A percentile compares a stretch with the other conserved stretches of the same genome.
Evolutionary conservation across 2,888 invertebrate species (phyloP).

Genomic region (Trissonchulus sp.): DNA sequence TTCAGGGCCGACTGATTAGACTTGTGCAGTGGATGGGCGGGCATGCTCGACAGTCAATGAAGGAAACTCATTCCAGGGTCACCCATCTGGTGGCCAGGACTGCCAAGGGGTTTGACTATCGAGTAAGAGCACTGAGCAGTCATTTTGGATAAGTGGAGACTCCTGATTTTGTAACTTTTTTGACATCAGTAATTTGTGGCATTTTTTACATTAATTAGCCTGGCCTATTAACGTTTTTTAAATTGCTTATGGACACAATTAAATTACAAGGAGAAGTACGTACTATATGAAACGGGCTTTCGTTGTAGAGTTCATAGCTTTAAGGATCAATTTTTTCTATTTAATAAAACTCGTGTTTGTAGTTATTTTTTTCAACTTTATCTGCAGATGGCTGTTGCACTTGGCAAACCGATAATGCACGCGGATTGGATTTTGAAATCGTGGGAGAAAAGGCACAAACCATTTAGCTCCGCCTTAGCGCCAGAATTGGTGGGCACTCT

Average conservation of each 20-base stretch:
- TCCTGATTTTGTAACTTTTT: slow-evolving; percentile 6
- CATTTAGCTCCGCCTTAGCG: slow-evolving; percentile 65
- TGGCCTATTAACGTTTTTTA: no score
- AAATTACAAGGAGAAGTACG: no score
- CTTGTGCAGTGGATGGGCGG: slow-evolving; percentile 94
- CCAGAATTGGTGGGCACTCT: slow-evolving; percentile 61
- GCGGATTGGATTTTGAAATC: slow-evolving; percentile 78
- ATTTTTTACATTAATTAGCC: no score
- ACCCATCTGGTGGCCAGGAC: slow-evolving; percentile 87
- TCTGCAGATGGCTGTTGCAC: slow-evolving; percentile 72
- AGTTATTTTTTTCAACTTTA: slow-evolving; percentile 11
- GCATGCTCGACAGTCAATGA: slow-evolving; percentile 82
- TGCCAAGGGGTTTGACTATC: slow-evolving; percentile 84
- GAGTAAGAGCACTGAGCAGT: slow-evolving; percentile 47
- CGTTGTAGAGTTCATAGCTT: no score
- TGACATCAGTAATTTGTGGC: no score
- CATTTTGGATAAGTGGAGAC: background rate
- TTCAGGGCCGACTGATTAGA: slow-evolving; percentile 74
- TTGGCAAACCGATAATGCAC: slow-evolving; percentile 78
- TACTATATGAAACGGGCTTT: no score
- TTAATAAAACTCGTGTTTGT: no score
- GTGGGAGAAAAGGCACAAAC: slow-evolving; percentile 66
- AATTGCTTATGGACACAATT: no score
- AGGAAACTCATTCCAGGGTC: slow-evolving; percentile 61
- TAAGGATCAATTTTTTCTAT: no score